These are phyloP conservation scores for Sylvia borin DNA, from an alignment of 2,797 vertebrate species.

Conservation along the genomic window DNA sequence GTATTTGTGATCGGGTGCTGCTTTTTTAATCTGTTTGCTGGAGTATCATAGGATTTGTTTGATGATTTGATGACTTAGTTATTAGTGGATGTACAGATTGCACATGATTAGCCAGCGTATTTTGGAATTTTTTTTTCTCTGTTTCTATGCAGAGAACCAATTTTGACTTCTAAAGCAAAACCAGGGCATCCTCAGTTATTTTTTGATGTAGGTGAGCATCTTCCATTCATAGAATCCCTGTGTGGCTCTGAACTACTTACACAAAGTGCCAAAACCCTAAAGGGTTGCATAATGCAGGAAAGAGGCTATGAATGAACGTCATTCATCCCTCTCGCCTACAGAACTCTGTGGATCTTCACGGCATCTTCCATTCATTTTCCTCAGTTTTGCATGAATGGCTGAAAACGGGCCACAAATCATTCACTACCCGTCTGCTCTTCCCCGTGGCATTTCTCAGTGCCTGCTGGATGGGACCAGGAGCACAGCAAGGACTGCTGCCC, in stretches of 20 bases:
- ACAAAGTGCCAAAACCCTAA: not conserved
- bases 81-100: conserved; percentile 5
- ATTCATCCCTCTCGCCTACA: not conserved
- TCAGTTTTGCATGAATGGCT: not conserved
- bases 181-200: not conserved
- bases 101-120: conserved; percentile 1
- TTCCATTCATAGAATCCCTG: not conserved
- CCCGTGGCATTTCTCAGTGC: not conserved
- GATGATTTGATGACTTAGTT: conserved; percentile 24
- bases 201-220: not conserved
- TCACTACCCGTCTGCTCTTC: not conserved
- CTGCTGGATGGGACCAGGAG: not conserved
- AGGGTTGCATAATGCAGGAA: not conserved
- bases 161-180: conserved; percentile 6
- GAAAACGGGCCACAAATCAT: not conserved
- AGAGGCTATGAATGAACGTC: not conserved
- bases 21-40: conserved; percentile 42
- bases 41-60: conserved; percentile 26
- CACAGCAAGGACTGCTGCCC: not conserved
- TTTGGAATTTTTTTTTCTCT: not conserved
- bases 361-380: not conserved
- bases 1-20: not conserved
- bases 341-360: not conserved
- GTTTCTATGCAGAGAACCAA: not conserved
- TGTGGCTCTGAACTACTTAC: not conserved